phyloP scores from a whole-genome alignment of 2,113 vertebrate species.

The Tretioscincus oriximinensis region DNA sequence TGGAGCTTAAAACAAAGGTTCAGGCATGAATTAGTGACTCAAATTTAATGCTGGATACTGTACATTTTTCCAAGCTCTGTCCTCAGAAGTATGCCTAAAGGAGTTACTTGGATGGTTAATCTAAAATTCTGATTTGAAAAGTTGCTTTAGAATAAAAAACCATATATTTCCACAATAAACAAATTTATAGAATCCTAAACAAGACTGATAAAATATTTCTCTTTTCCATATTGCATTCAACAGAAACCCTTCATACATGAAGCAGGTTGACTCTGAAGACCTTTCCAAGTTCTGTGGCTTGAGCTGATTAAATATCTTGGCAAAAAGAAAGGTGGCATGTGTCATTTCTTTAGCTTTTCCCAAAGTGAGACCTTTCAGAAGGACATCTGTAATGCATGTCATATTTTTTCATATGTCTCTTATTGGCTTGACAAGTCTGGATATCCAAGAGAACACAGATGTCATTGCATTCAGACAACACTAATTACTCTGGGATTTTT shows the following conservation, averaged over 20 bases:
- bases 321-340: constrained; percentile 68
- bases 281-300: constrained; percentile 61
- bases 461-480: constrained; percentile 81
- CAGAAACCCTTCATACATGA: constrained; percentile 49
- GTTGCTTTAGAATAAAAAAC: not conserved
- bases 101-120: not conserved
- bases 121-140: not conserved
- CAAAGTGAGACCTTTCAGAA: constrained; percentile 76
- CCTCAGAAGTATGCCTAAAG: constrained; percentile 18
- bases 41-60: constrained; percentile 1
- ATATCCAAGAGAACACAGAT: constrained; percentile 82
- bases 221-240: not conserved
- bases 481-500: constrained; percentile 85
- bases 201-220: constrained; percentile 18
- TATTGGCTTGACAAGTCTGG: constrained; percentile 78
- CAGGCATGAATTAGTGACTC: not conserved
- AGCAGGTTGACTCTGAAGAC: constrained; percentile 54
- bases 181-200: constrained; percentile 17
- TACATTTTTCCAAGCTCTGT: constrained; percentile 11
- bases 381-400: constrained; percentile 78
- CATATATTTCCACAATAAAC: not conserved
- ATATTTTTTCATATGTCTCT: constrained; percentile 80
- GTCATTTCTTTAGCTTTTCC: constrained; percentile 70
- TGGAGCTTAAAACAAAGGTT: constrained; percentile 66
- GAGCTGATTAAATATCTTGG: constrained; percentile 49